phyloP scores from a whole-genome alignment of 2,113 vertebrate genomes.

The Xyliphius kryptos region DNA sequence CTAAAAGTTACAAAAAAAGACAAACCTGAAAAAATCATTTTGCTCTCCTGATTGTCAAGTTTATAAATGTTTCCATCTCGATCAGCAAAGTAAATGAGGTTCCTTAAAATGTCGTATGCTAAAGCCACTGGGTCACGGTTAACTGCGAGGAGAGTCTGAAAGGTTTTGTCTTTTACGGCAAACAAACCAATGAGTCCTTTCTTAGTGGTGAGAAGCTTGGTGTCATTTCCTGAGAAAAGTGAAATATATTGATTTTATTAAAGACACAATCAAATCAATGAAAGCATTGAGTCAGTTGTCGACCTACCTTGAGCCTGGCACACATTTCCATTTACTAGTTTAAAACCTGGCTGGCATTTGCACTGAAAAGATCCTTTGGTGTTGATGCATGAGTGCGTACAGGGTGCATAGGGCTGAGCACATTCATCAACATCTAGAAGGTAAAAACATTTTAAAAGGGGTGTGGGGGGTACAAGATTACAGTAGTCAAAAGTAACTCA shows the following conservation, averaged over 20 bases:
- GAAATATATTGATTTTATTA: neutral
- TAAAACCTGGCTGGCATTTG: slow-evolving; percentile 68
- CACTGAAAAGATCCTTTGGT: slow-evolving; percentile 68
- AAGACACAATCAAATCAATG: neutral
- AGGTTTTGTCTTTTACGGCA: slow-evolving; percentile 58
- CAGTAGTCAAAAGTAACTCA: slow-evolving; percentile 7
- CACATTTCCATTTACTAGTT: slow-evolving; percentile 44
- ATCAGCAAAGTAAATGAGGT: slow-evolving; percentile 76
- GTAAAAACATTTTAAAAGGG: neutral
- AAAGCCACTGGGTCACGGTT: slow-evolving; percentile 54
- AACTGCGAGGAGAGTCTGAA: slow-evolving; percentile 50
- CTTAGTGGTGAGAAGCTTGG: slow-evolving; percentile 63
- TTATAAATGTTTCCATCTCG: slow-evolving; percentile 60
- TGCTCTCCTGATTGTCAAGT: slow-evolving; percentile 47
- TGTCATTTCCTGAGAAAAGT: slow-evolving; percentile 58
- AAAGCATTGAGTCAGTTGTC: neutral
- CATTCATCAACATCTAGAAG: slow-evolving; percentile 78
- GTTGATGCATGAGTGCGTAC: slow-evolving; percentile 74
- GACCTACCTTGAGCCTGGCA: slow-evolving; percentile 70
- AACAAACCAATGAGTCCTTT: slow-evolving; percentile 63
- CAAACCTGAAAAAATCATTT: slow-evolving; percentile 66
- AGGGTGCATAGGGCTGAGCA: slow-evolving; percentile 62
- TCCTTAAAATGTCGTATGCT: slow-evolving; percentile 64
- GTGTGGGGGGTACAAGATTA: neutral
- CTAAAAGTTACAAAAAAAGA: neutral